Conservation (phyloP, 2,888 invertebrate species). For the Hemicrepidius hirtus region DNA sequence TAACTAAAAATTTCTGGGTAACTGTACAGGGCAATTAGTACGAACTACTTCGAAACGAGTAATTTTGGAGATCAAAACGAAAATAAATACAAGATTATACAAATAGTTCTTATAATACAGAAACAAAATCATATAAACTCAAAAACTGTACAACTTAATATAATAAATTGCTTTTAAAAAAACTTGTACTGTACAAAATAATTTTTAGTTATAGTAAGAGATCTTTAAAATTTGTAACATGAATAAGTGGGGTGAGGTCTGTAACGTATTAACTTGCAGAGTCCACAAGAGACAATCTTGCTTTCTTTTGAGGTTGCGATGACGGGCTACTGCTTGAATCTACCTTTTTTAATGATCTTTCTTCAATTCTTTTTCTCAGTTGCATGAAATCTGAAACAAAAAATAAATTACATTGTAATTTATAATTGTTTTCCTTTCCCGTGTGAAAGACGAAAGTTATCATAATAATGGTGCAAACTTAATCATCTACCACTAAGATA, state of each 20-base stretch:
- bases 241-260: slow-evolving; percentile 37
- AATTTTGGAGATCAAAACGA: slow-evolving; percentile 61
- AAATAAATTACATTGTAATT: no score
- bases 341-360: slow-evolving; percentile 75
- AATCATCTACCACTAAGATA: no score
- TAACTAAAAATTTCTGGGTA: slow-evolving; percentile 39
- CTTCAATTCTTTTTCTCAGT: slow-evolving; percentile 73
- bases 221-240: slow-evolving; percentile 55
- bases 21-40: slow-evolving; percentile 47
- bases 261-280: slow-evolving; percentile 47
- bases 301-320: slow-evolving; percentile 71
- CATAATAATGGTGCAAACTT: no score
- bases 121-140: slow-evolving; percentile 55
- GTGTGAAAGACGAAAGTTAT: no score
- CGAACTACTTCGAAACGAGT: slow-evolving; percentile 44
- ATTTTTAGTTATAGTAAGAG: slow-evolving; percentile 52
- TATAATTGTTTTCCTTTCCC: no score
- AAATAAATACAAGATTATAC: slow-evolving; percentile 63
- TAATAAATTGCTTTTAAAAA: slow-evolving; percentile 44
- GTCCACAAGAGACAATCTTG: slow-evolving; percentile 65
- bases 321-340: slow-evolving; percentile 66
- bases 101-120: slow-evolving; percentile 52
- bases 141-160: slow-evolving; percentile 53
- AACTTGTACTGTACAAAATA: slow-evolving; percentile 54
- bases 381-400: slow-evolving; percentile 80